Evolutionary conservation across 2,888 invertebrate genomes (phyloP), one percentile per base, ranked within the genome.

Genomic region (Phorcus lineatus): DNA sequence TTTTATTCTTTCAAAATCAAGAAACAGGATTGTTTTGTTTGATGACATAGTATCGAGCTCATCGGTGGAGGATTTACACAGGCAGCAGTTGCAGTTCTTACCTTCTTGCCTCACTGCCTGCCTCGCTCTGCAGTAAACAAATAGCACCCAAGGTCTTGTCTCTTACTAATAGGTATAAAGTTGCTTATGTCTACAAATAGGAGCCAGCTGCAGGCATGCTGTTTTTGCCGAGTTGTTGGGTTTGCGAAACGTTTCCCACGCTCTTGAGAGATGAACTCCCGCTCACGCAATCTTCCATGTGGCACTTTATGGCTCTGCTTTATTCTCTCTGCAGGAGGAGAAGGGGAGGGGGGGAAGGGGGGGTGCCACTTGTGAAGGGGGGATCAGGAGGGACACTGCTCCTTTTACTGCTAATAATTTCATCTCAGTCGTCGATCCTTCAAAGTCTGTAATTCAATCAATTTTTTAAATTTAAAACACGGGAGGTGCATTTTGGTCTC

Each of bases 121-220:
- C n/a, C 28, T 31, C n/a, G 19, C 70, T 70, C 36, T 36, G 19
- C 70, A 70, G 70, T 70, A 70, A 70, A 70, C 70, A 70, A 70
- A 70, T 36, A 70, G 70, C 70, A 70, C 40, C 67, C 70, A 40
- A 28, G 76, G 53, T 76, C 55, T 54, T 55, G 54, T 76, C 54
- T 76, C 76, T 76, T 76, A 31, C 76, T 54, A 76, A 55, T 76
- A 76, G 76, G 55, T 54, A 55, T 76, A 76, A 76, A 76, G 70
- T 70, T 70, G 70, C 70, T 76, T 76, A 76, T 53, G 54, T 76
- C 54, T 76, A 76, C 76, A 76, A 76, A 76, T 76, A 53, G 24
- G 31, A 76, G 55, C 24, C 76, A 76, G 76, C 76, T 76, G 76
- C 55, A 22, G 76, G 55, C 24, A 55, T 17, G 53, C 54, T 55